phyloP scores from a whole-genome alignment of 2,797 vertebrate species.

The Pseudomugil gertrudae region DNA sequence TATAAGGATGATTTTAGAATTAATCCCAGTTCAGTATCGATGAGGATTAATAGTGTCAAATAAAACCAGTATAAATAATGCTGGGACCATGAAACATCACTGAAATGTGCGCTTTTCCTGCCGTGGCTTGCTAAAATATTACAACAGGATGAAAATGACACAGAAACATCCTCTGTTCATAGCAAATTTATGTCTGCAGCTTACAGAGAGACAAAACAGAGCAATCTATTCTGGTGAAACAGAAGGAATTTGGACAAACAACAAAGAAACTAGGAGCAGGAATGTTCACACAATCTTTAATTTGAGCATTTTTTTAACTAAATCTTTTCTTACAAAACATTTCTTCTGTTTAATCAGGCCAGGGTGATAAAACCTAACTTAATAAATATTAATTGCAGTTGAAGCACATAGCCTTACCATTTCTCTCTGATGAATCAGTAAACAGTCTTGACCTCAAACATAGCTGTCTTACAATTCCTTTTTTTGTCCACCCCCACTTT shows the following conservation, averaged over 20 bases:
- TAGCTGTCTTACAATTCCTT: constrained; percentile 42
- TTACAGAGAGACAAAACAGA: background rate
- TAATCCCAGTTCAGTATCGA: background rate
- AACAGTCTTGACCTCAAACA: constrained; percentile 49
- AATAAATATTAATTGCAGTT: background rate
- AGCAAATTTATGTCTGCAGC: background rate
- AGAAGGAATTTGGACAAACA: too few relatives aligned
- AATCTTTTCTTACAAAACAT: too few relatives aligned
- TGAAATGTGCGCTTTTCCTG: background rate
- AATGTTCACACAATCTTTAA: too few relatives aligned
- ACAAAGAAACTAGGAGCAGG: too few relatives aligned
- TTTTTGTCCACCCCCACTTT: constrained; percentile 16
- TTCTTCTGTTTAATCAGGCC: too few relatives aligned
- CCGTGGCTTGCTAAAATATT: background rate
- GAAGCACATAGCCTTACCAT: background rate
- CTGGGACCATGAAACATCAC: background rate
- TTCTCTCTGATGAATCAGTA: constrained; percentile 21
- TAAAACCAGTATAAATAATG: background rate
- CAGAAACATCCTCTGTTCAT: background rate
- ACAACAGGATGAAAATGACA: background rate
- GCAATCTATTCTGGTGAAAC: background rate
- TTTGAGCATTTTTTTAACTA: too few relatives aligned
- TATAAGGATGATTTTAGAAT: background rate
- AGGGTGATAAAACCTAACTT: too few relatives aligned
- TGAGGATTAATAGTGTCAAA: background rate